Evolutionary conservation across 2,113 vertebrate genomes (phyloP).

Genomic region (Rostratula benghalensis): DNA sequence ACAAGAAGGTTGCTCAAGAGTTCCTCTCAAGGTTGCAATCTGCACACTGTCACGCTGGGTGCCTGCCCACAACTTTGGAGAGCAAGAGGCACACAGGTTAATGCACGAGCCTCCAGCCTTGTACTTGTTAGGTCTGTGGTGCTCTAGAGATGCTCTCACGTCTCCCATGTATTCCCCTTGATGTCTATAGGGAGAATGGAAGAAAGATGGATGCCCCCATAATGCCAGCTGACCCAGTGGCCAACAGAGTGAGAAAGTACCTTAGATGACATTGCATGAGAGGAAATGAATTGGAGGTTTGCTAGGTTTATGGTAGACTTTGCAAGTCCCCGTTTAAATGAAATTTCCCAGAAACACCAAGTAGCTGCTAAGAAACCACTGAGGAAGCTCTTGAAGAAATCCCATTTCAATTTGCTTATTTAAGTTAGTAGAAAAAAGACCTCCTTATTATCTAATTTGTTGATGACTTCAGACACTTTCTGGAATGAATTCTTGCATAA

Average conservation of each 20-base stretch:
- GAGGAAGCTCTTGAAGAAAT: slow-evolving; percentile 53
- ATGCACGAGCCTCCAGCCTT: background rate
- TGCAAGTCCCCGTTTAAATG: background rate
- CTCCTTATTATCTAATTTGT: slow-evolving; percentile 55
- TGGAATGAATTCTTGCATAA: slow-evolving; percentile 62
- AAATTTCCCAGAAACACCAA: background rate
- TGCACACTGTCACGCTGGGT: background rate
- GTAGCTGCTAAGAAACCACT: background rate
- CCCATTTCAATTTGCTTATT: slow-evolving; percentile 41
- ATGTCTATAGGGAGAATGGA: background rate
- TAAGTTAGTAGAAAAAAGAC: slow-evolving; percentile 34
- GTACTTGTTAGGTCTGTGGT: background rate
- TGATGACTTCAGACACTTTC: slow-evolving; percentile 56
- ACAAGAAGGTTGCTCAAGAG: background rate
- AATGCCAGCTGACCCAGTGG: fast-evolving
- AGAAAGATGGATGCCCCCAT: fast-evolving
- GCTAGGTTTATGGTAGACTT: background rate
- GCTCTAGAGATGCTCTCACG: background rate
- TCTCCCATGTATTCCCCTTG: background rate
- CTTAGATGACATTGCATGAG: background rate
- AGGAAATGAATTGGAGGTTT: background rate
- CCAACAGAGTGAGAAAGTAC: fast-evolving
- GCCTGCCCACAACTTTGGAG: background rate
- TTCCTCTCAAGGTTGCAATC: background rate
- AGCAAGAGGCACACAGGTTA: background rate